These are phyloP conservation scores for Drosophila tropicalis DNA, from an alignment of 1,140 invertebrate species.

Conservation along the genomic window DNA sequence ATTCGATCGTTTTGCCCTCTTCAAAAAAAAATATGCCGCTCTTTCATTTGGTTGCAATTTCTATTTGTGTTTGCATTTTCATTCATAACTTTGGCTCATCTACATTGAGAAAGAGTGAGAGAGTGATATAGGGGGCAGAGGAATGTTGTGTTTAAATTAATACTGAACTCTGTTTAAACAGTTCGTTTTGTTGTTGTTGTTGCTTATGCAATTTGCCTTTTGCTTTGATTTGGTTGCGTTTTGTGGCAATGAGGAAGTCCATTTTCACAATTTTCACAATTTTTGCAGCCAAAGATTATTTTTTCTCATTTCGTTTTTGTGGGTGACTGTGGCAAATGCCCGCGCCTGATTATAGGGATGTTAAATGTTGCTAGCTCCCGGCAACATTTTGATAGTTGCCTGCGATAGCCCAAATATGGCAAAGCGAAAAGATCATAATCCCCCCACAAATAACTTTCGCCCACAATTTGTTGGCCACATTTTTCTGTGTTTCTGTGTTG, in stretches of 20 bases:
- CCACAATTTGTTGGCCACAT: not conserved
- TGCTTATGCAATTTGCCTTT: conserved; percentile 48
- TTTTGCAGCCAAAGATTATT: not conserved
- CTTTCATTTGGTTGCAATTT: conserved; percentile 64
- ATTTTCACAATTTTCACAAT: conserved; percentile 24
- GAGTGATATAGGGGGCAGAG: not conserved
- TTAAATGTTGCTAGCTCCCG: conserved; percentile 43
- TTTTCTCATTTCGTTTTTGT: conserved; percentile 31
- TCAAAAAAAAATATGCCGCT: conserved; percentile 47
- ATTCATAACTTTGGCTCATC: conserved; percentile 61
- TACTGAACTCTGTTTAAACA: conserved; percentile 50
- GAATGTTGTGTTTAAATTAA: conserved; percentile 46
- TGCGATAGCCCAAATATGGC: conserved; percentile 46
- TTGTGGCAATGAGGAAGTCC: conserved; percentile 69
- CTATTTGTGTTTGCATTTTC: conserved; percentile 64
- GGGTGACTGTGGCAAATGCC: conserved; percentile 75
- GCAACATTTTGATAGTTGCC: conserved; percentile 29
- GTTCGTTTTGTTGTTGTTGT: conserved; percentile 29
- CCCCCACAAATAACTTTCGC: conserved; percentile 13
- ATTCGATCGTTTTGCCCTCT: conserved; percentile 18
- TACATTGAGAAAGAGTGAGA: not conserved
- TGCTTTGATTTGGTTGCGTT: conserved; percentile 54
- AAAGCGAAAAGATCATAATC: conserved; percentile 31
- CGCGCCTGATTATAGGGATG: conserved; percentile 65
- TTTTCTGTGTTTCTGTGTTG: not conserved